phyloP scores from a whole-genome alignment of 1,140 invertebrate species.

The Cydia amplana region DNA sequence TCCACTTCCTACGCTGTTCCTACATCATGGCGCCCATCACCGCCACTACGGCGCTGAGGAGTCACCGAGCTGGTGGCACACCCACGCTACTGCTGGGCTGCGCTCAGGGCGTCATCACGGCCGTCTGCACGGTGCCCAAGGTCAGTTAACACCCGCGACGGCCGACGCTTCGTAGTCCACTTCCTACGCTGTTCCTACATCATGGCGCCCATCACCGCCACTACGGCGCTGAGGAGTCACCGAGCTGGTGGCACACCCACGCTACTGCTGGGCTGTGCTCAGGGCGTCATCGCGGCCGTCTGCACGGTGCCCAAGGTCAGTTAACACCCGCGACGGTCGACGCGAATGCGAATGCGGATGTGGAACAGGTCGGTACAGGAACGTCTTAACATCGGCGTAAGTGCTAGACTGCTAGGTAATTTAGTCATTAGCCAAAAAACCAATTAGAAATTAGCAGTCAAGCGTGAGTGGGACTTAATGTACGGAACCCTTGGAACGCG shows the following conservation, averaged over 20 bases:
- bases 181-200: not conserved
- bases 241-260: constrained; percentile 40
- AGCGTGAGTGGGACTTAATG: no score
- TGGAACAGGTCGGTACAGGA: no score
- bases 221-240: constrained; percentile 41
- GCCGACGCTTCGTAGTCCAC: no score
- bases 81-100: constrained; percentile 62
- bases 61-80: constrained; percentile 30
- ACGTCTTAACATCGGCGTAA: no score
- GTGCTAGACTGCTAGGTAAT: no score
- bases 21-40: constrained; percentile 62
- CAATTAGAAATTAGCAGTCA: no score
- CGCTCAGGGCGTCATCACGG: constrained; percentile 61
- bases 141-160: constrained; percentile 43
- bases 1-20: constrained; percentile 72
- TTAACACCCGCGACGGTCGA: not conserved
- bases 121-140: constrained; percentile 55
- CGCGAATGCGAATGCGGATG: no score
- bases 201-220: constrained; percentile 52
- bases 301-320: constrained; percentile 56
- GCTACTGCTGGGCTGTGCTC: constrained; percentile 64
- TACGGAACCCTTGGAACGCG: not conserved
- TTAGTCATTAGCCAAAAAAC: no score
- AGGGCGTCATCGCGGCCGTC: constrained; percentile 58
- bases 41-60: constrained; percentile 44